phyloP scores from a whole-genome alignment of 2,113 vertebrate species.

The Carassius gibelio region DNA sequence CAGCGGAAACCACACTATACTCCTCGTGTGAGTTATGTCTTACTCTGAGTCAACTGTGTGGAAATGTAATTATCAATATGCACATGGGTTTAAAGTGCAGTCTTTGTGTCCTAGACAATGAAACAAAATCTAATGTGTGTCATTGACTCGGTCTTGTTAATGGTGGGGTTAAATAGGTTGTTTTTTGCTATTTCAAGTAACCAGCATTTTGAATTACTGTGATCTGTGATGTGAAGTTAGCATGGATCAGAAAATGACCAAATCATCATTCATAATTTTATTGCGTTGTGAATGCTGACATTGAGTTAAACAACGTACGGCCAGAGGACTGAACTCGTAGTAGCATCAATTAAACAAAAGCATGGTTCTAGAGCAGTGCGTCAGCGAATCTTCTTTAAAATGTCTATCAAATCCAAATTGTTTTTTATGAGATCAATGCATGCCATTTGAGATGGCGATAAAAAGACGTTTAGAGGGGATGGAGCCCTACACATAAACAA shows the following conservation, averaged over 20 bases:
- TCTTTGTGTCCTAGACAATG: background rate
- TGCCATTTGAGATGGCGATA: conserved; percentile 1
- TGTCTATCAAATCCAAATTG: conserved; percentile 45
- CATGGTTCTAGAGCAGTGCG: background rate
- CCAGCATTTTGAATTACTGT: background rate
- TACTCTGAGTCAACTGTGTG: background rate
- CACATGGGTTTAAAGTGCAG: background rate
- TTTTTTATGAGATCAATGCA: conserved; percentile 33
- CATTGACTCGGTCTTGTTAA: background rate
- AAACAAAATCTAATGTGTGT: no score
- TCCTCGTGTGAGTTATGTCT: conserved; percentile 9
- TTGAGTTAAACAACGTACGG: background rate
- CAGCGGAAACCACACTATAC: conserved; percentile 9
- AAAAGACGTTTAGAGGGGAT: background rate
- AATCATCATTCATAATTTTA: background rate
- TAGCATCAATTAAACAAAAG: background rate
- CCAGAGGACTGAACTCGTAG: background rate
- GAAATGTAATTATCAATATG: conserved; percentile 36
- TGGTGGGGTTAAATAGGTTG: background rate
- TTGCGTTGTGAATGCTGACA: background rate
- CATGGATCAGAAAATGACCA: background rate
- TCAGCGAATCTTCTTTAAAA: conserved; percentile 24
- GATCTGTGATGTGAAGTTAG: background rate
- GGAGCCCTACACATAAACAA: conserved; percentile 29
- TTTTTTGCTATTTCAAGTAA: background rate